A percentile compares a stretch with the other conserved stretches of the same genome.
Conservation (phyloP, 2,797 vertebrate species). For the Sphenodon punctatus region DNA sequence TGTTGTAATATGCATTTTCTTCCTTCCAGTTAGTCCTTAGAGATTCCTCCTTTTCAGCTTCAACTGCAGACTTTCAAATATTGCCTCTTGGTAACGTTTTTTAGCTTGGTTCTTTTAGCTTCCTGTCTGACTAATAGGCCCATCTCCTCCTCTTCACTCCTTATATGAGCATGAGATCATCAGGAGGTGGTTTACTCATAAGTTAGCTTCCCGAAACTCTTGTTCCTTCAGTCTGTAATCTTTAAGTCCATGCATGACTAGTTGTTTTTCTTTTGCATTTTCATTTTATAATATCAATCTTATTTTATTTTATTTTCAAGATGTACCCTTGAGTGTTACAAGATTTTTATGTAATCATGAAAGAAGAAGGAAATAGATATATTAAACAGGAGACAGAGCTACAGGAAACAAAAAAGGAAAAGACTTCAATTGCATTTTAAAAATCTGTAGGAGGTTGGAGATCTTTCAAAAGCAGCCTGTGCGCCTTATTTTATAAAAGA, state of each 20-base stretch:
- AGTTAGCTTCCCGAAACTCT: slow-evolving; percentile 59
- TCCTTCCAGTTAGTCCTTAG: slow-evolving; percentile 73
- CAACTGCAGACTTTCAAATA: slow-evolving; percentile 70
- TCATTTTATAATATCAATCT: slow-evolving; percentile 58
- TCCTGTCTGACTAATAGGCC: slow-evolving; percentile 60
- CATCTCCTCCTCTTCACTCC: slow-evolving; percentile 65
- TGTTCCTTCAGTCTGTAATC: slow-evolving; percentile 60
- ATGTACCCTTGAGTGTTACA: slow-evolving; percentile 44
- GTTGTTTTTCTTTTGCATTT: slow-evolving; percentile 43
- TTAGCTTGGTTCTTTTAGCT: slow-evolving; percentile 69
- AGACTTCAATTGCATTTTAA: slow-evolving; percentile 53
- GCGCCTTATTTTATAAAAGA: neutral
- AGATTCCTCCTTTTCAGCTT: slow-evolving; percentile 71
- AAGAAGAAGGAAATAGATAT: slow-evolving; percentile 53
- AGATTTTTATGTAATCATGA: slow-evolving; percentile 49
- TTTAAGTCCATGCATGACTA: slow-evolving; percentile 50
- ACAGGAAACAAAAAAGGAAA: slow-evolving; percentile 39
- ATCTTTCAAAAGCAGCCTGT: neutral
- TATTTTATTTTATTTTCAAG: slow-evolving; percentile 61
- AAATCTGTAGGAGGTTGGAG: slow-evolving; percentile 12
- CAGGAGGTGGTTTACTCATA: slow-evolving; percentile 62
- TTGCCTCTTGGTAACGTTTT: slow-evolving; percentile 73
- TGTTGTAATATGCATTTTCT: slow-evolving; percentile 77
- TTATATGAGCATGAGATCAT: slow-evolving; percentile 63
- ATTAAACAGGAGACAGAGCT: slow-evolving; percentile 53